phyloP scores from a whole-genome alignment of 2,888 invertebrate species.

The Drosophila longiperda region DNA sequence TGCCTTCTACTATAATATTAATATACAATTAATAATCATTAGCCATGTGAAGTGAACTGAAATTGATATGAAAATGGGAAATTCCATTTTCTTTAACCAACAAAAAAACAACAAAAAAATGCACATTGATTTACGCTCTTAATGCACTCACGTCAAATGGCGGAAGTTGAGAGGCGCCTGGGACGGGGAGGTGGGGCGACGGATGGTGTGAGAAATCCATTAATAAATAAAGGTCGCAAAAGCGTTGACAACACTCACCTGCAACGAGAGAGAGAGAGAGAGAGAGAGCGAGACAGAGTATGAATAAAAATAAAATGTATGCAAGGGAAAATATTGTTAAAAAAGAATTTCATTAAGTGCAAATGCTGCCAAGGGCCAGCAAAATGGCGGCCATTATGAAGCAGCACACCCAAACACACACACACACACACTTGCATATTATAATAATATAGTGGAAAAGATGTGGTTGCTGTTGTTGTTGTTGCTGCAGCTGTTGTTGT shows the following conservation, averaged over 20 bases:
- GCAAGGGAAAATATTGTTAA: conserved; percentile 38
- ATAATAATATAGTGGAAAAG: conserved; percentile 18
- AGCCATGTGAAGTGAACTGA: not conserved
- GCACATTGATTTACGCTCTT: conserved; percentile 34
- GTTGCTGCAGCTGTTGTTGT: conserved; percentile 37
- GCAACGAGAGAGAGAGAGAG: conserved; percentile 35
- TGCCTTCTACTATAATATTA: not conserved
- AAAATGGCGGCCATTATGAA: conserved; percentile 70
- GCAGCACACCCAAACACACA: conserved; percentile 31
- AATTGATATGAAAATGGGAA: conserved; percentile 16
- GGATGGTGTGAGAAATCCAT: conserved; percentile 68
- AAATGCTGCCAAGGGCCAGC: conserved; percentile 54
- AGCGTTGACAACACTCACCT: conserved; percentile 74
- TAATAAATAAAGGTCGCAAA: conserved; percentile 69
- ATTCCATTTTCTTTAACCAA: conserved; percentile 41
- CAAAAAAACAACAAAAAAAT: conserved; percentile 3
- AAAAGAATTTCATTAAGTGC: conserved; percentile 76
- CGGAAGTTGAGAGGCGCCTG: not conserved
- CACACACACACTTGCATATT: conserved; percentile 1
- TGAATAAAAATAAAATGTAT: conserved; percentile 30
- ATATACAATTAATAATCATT: not conserved
- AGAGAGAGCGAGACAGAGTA: conserved; percentile 17
- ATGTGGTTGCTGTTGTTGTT: conserved; percentile 45
- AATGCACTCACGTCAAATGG: conserved; percentile 56
- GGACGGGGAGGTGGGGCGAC: not conserved